Base-by-base conservation (phyloP, 1,140 invertebrate species). In the Chrysomallon squamiferum region DNA sequence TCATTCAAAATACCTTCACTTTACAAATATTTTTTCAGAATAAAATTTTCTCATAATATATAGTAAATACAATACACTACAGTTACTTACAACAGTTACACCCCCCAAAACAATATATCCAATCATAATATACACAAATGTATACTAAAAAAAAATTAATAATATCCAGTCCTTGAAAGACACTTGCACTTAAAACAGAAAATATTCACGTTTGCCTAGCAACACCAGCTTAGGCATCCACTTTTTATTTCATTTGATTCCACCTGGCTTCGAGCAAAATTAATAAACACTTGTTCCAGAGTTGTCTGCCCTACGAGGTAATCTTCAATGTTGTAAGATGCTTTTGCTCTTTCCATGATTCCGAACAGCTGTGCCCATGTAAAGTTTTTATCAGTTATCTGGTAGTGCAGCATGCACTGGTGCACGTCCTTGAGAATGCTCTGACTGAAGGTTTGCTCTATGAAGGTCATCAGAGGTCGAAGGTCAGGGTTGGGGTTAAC, bases 261-360 rank as follows among this genome's bases (percentile, higher is more conserved):
- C 29, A 11, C 29, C 29, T 54, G 50, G 18, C 18, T 20, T 22
- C 79, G 67, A 9, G 87, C 86, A 79, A 88, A 88, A 50, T 85
- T 84, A 9, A 88, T 77, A 70, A 88, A 88, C 7, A 93, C 91
- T 88, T 93, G 91, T 77, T 93, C 92, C 45, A 93, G 85, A 5
- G 92, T 92, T 33, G 91, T 92, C 79, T 93, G 92, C 70, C 90
- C 91, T 33, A 93, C 83, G 2, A 91, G 92, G 82, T 91, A 93
- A 83, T 93, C 92, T 38, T 90, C 89, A 33, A 92, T 88, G 62
- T 88, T 83, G 66, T 89, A 86, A 32, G 83, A 80, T 56, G 89
- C 83, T 63, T 88, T 87, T 66, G 76, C 76, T 33, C 65, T 49
- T 49, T 89, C 88, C 82, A 93, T 86, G 64, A 88, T 86, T 15